Evolutionary conservation across 2,888 invertebrate species (phyloP).

Genomic region (Nomada hirtipes): DNA sequence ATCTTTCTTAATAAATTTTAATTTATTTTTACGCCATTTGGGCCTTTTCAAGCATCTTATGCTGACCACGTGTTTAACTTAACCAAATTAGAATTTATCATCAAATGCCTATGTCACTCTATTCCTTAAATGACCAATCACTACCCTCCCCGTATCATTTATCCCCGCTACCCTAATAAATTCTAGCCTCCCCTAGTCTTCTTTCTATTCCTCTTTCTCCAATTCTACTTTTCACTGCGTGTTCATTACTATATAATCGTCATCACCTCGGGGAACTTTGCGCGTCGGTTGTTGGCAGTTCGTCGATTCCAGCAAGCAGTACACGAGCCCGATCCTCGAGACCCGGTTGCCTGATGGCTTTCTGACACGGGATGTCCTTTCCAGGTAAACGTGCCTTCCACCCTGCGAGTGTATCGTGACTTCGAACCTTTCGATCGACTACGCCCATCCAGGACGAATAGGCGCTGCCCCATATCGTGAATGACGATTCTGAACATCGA

Average conservation of each 20-base stretch:
- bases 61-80: no score
- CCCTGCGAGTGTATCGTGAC: conserved; percentile 43
- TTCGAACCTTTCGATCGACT: conserved; percentile 52
- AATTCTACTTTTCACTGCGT: not conserved
- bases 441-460: conserved; percentile 44
- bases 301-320: conserved; percentile 57
- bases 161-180: no score
- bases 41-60: no score
- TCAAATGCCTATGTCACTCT: no score
- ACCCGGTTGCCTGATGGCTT: conserved; percentile 76
- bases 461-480: conserved; percentile 8
- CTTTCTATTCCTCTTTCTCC: not conserved
- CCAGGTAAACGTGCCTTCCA: conserved; percentile 57
- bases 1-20: no score
- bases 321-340: conserved; percentile 32
- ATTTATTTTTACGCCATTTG: no score
- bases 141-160: no score
- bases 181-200: not conserved
- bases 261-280: conserved; percentile 31
- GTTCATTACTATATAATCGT: conserved; percentile 40
- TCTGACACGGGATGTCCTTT: conserved; percentile 81
- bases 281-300: conserved; percentile 67
- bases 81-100: no score
- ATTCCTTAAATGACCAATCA: no score
- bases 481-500: not conserved